Base-by-base conservation (phyloP, 2,888 invertebrate genomes). In the Leptodirus hochenwartii region DNA sequence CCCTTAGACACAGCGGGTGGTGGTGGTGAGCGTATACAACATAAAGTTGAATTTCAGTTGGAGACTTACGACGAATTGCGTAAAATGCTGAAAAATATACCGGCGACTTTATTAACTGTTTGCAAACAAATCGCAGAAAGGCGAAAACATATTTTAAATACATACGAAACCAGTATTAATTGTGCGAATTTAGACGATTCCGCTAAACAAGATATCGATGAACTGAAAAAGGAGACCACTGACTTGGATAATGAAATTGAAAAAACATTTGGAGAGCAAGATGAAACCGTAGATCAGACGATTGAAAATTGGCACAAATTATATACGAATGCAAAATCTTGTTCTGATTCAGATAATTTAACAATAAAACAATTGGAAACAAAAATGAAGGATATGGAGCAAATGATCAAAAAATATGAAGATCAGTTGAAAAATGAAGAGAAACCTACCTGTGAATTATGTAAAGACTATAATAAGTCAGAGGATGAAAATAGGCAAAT, bases 71-170 rank as follows among this genome's bases (percentile, higher is more conserved):
- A 39, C 11, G 40, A 43, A 5, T 45, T 54, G 46, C 49, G 49
- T 34, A 32, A 38, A 3, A 45, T 47, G 4, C 41, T 53, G 16
- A 49, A 51, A 27, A 43, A 49, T 17, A 49, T 52, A 11, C 50
- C 52, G 2, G 43, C 41, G 25, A 44, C 47, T 0, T 37, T 50
- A 2, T 39, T 46, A 32, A 45, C 47, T 14, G 39, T 51, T 22
- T 52, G 53, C 32, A 46, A 46, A 29, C n/a, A n/a, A n/a, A n/a
- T n/a, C n/a, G n/a, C n/a, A n/a, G n/a, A n/a, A n/a, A n/a, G n/a
- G n/a, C n/a, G n/a, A n/a, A n/a, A n/a, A n/a, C 50, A 47, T 24
- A 33, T 53, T 12, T 37, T 54, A 22, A 37, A 38, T 9, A 40
- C 46, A 26, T 37, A 48, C 16, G 43, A 42, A 17, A 40, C 42